Conservation (phyloP, 1,140 invertebrate species). For the Prorops nasuta region DNA sequence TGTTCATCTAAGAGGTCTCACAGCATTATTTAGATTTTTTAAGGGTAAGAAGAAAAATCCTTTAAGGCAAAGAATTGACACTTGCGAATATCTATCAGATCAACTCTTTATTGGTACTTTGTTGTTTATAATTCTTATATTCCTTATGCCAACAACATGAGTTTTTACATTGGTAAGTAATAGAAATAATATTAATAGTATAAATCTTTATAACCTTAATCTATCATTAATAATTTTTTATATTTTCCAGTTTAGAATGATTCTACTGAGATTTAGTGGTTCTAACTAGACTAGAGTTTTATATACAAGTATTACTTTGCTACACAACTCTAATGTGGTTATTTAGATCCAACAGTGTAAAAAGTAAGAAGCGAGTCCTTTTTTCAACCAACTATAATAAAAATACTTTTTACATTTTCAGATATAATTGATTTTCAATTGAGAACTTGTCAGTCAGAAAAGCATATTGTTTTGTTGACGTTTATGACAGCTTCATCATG, state of each 20-base stretch:
- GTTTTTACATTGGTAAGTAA: conserved; percentile 91
- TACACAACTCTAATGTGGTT: conserved; percentile 68
- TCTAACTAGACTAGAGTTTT: conserved; percentile 63
- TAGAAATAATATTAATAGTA: conserved; percentile 79
- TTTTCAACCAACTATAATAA: conserved; percentile 4
- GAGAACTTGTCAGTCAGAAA: conserved; percentile 25
- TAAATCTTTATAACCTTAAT: too few relatives aligned
- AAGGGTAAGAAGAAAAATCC: conserved; percentile 92
- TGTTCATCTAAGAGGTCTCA: conserved; percentile 75
- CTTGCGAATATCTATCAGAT: conserved; percentile 77
- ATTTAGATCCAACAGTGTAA: conserved; percentile 58
- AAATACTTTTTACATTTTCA: conserved; percentile 31
- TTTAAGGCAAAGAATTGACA: conserved; percentile 75
- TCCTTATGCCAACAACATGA: conserved; percentile 84
- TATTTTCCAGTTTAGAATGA: conserved; percentile 68
- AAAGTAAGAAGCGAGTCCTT: not conserved
- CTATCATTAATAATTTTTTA: conserved; percentile 13
- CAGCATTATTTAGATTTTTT: conserved; percentile 81
- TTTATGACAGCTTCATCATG: conserved; percentile 47
- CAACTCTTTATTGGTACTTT: conserved; percentile 88
- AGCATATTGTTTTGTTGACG: conserved; percentile 41
- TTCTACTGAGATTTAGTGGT: conserved; percentile 66
- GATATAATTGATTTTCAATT: conserved; percentile 49
- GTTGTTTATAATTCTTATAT: conserved; percentile 83
- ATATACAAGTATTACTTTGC: conserved; percentile 67